Percentiles rank a stretch among this genome's conserved stretches.
These are phyloP conservation scores for Microplitis deprimator DNA, from an alignment of 2,888 invertebrate genomes.

Conservation along the genomic window DNA sequence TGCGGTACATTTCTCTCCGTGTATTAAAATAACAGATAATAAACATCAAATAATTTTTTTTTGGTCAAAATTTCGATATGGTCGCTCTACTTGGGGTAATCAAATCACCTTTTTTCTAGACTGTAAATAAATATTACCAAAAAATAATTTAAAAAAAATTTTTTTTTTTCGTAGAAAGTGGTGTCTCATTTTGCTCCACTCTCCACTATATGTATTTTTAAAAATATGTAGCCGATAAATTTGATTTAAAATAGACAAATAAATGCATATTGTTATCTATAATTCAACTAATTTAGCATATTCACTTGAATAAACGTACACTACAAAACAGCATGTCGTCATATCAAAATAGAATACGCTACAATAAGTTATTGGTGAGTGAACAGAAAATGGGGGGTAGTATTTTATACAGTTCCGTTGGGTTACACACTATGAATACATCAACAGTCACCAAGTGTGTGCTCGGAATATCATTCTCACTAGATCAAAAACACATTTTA, in stretches of 20 bases:
- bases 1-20: too few species aligned
- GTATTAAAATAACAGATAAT: too few species aligned
- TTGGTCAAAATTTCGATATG: too few species aligned
- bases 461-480: conserved; percentile 64
- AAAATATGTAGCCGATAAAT: neutral
- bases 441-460: conserved; percentile 63
- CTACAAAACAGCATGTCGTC: conserved; percentile 42
- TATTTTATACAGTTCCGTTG: conserved; percentile 70
- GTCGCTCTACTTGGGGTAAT: too few species aligned
- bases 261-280: conserved; percentile 24
- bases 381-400: conserved; percentile 60
- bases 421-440: conserved; percentile 70
- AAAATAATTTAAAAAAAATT: too few species aligned
- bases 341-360: conserved; percentile 69
- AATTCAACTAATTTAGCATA: conserved; percentile 29
- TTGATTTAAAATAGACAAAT: neutral
- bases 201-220: neutral
- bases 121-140: too few species aligned
- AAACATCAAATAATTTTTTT: too few species aligned
- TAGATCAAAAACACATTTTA: conserved; percentile 23
- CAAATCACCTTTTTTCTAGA: too few species aligned
- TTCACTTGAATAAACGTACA: conserved; percentile 20
- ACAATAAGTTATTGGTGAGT: conserved; percentile 69
- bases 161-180: too few species aligned
- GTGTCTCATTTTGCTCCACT: too few species aligned